Conservation (phyloP, 53 echinoderm and acorn worm genomes). For the Antedon mediterranea region DNA sequence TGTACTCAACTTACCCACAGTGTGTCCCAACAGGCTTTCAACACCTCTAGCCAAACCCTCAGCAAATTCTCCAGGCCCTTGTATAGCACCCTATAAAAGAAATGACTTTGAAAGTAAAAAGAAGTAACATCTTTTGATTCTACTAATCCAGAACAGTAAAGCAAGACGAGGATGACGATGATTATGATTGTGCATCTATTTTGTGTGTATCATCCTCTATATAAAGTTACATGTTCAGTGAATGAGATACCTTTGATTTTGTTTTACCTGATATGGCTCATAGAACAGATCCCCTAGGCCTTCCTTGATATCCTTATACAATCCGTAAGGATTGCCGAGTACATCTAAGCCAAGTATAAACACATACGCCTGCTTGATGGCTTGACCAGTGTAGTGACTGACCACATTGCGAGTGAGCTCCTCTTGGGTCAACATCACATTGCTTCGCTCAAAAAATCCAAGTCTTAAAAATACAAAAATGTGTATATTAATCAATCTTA, state of each 20-base stretch:
- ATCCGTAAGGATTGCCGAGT: conserved; percentile 86
- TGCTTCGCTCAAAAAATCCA: conserved; percentile 86
- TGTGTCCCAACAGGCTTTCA: conserved; percentile 81
- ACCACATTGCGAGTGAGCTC: conserved; percentile 63
- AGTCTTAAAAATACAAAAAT: conserved; percentile 34
- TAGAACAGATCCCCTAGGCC: conserved; percentile 99
- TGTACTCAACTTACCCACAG: conserved; percentile 68
- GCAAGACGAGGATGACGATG: too few species aligned
- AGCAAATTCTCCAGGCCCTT: conserved; percentile 98
- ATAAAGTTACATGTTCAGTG: too few species aligned
- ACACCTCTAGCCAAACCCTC: conserved; percentile 88
- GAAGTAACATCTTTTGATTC: too few species aligned
- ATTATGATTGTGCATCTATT: too few species aligned
- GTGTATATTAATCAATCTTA: too few species aligned
- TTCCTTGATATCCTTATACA: conserved; percentile 86
- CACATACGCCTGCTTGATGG: conserved; percentile 90
- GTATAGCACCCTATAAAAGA: conserved; percentile 93
- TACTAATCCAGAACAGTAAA: too few species aligned
- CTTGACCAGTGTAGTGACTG: conserved; percentile 90
- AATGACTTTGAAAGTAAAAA: too few species aligned
- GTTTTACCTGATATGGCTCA: conserved; percentile 79
- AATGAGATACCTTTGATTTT: background rate
- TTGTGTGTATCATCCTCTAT: too few species aligned
- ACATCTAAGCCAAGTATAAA: conserved; percentile 88
- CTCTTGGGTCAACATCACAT: conserved; percentile 59